Base-by-base conservation (phyloP, 2,113 vertebrate species). In the Sigmodon hispidus region DNA sequence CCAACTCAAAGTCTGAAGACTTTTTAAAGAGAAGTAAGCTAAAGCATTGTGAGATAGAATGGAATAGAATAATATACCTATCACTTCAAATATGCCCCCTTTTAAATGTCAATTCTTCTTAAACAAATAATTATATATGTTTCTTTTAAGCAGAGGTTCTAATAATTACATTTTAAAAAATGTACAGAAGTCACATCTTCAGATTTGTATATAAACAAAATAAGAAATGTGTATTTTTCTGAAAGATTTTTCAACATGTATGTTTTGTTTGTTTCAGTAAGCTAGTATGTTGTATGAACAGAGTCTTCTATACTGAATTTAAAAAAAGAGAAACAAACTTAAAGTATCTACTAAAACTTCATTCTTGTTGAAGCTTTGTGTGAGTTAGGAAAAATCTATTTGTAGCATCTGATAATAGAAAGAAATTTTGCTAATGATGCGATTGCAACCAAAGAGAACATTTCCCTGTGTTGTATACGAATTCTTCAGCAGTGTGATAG, bases 121-220 rank as follows among this genome's bases (percentile, higher is more conserved):
- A 91, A 91, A 63, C 24, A 89, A 93, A 83, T 73, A 43, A 26
- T 45, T 91, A 9, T 63, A 75, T 57, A 94, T 81, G n/a, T 50
- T 93, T 55, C n/a, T 8, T 83, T 52, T 48, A 40, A 90, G 13
- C 1, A 50, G 19, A 55, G 8, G 34, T 55, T 55, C 31, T 36
- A 80, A 24, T n/a, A 57, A 80, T 36, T 50, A 34, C 76, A 81
- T 43, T 80, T 31, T 67, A 34, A 34, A 65, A 65, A 65, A 87
- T 67, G 63, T 50, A 65, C 48, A 48, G 80, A 55, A 95, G 48
- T 80, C 29, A 91, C 76, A 87, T 57, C 36, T 86, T 34, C 22
- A 94, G 61, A 81, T 96, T 90, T 94, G 81, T 22, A 72, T 52
- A 50, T 87, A 55, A 95, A 65, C 22, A 89, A 94, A 96, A 75